Evolutionary conservation across 2,888 invertebrate genomes (phyloP), one percentile per base, ranked within the genome.

Genomic region (Unio delphinus): DNA sequence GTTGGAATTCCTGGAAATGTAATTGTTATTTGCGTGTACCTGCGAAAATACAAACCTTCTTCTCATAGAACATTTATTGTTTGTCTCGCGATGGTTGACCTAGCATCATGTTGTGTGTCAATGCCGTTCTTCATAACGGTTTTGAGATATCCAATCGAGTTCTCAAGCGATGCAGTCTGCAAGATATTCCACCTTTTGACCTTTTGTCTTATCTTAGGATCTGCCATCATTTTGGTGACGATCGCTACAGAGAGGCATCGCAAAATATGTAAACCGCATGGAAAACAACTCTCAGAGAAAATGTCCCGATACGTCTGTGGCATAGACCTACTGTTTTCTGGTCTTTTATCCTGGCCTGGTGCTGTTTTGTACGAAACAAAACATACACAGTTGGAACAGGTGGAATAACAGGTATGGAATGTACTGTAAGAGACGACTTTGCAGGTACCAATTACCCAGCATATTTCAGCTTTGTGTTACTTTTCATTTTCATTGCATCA

Each of bases 251-350:
- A 81, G 3, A 77, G 85, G 18, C 84, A 79, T 70, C 66, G 78
- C 60, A 83, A 83, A 58, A 77, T 86, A 28, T 82, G 85, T 64
- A 73, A 71, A 18, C 84, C 83, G 7, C 70, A 82, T 8, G 75
- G 77, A 18, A 66, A 67, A 34, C 84, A 84, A 67, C 75, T 84
- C 55, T 64, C 76, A 4, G 64, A 71, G 4, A 62, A 65, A 20
- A 64, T 74, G 34, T 77, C 79, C 6, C 79, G 81, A 56, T 6
- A 69, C 1, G 23, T 61, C 6, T 75, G 76, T 59, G 4, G 61
- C 0, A 4, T 73, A 5, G 73, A 76, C 4, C 45, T 72, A 5
- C 58, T 59, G 15, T 61, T 72, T 7, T 66, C 82, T 6, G 45
- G 74, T 20, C 30, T 77, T 11, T 20, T 79, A 8, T 75, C 81